Conservation (phyloP, 2,113 vertebrate genomes). For the Phoenicopterus ruber region DNA sequence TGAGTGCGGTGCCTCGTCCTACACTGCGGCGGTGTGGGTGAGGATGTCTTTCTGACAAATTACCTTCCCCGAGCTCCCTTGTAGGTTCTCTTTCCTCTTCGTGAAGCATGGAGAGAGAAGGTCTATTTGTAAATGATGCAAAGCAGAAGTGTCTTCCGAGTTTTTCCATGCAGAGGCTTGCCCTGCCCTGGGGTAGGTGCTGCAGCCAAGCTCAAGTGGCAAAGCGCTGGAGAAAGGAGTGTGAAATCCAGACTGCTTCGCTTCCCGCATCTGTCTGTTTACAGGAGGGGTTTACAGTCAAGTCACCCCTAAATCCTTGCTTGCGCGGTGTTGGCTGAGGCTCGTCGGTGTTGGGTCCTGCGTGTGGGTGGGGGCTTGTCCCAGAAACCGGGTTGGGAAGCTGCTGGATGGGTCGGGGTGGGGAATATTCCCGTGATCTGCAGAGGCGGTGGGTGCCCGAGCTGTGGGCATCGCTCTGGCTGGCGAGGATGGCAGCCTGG, state of each 20-base stretch:
- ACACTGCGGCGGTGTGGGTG: rapidly evolving
- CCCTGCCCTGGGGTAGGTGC: no score
- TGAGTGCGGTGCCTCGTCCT: rapidly evolving
- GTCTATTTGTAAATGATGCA: background rate
- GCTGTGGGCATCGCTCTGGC: background rate
- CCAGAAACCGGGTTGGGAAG: background rate
- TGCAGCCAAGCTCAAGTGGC: background rate
- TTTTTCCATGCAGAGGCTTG: background rate
- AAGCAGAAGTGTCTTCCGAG: rapidly evolving
- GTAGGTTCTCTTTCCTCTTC: no score
- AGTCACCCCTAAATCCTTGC: background rate
- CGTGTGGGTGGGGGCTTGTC: background rate
- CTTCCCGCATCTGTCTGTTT: rapidly evolving
- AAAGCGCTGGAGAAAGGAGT: background rate
- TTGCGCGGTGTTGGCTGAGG: background rate
- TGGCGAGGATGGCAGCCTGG: rapidly evolving
- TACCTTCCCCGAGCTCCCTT: background rate
- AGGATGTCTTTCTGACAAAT: background rate
- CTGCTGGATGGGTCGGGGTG: background rate
- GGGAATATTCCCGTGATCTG: rapidly evolving
- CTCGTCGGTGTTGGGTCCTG: background rate
- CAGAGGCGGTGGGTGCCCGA: background rate
- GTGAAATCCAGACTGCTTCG: background rate
- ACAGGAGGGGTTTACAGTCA: background rate
- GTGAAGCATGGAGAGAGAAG: background rate